These are phyloP conservation scores for Chaitophorus viminalis DNA, from an alignment of 2,888 invertebrate species.

Conservation along the genomic window DNA sequence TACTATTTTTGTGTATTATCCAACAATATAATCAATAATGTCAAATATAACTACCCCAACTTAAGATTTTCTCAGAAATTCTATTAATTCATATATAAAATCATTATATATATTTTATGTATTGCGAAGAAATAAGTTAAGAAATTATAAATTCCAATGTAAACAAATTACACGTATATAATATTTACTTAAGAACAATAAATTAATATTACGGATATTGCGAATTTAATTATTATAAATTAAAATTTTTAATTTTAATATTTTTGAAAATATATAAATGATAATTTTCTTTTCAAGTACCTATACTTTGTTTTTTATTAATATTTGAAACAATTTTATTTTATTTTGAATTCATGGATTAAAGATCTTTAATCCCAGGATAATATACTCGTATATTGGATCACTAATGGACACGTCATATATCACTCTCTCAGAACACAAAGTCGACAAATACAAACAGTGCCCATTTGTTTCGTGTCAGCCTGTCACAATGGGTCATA, in stretches of 20 bases:
- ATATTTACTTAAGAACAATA: background rate
- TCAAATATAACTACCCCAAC: background rate
- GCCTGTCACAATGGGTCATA: constrained; percentile 61
- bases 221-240: background rate
- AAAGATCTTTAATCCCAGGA: constrained; percentile 39
- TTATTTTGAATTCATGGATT: background rate
- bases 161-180: no score
- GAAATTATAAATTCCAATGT: no score
- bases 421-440: constrained; percentile 43
- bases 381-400: constrained; percentile 16
- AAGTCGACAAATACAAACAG: constrained; percentile 58
- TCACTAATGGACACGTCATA: constrained; percentile 40
- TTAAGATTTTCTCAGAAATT: background rate
- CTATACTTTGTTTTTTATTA: background rate
- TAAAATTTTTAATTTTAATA: background rate
- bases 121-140: no score
- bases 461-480: constrained; percentile 56
- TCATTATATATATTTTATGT: no score
- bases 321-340: background rate
- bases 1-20: no score
- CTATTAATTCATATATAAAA: background rate
- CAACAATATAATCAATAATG: background rate
- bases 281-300: background rate
- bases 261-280: background rate
- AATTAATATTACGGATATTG: background rate